Conservation (phyloP, 2,888 invertebrate genomes). For the Villa cingulata region DNA sequence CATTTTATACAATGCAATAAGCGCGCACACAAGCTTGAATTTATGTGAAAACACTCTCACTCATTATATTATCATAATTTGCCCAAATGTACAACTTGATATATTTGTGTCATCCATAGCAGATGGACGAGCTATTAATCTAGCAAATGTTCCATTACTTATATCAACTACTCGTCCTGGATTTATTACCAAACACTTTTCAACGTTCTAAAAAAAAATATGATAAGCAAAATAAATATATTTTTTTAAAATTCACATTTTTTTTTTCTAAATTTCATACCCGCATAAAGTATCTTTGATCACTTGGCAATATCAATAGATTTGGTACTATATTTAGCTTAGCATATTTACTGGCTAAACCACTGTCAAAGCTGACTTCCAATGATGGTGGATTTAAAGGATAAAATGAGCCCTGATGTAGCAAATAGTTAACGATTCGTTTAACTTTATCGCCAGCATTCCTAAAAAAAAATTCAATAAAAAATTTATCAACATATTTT, state of each 20-base stretch:
- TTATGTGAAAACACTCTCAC: too few relatives aligned
- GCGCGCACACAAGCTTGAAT: too few relatives aligned
- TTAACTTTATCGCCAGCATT: slow-evolving; percentile 54
- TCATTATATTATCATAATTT: slow-evolving; percentile 38
- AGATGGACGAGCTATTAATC: slow-evolving; percentile 43
- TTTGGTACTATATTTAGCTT: slow-evolving; percentile 63
- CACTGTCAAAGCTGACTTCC: slow-evolving; percentile 54
- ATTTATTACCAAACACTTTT: slow-evolving; percentile 69
- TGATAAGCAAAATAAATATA: background rate
- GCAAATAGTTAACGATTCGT: slow-evolving; percentile 57
- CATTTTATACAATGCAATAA: too few relatives aligned
- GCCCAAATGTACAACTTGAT: slow-evolving; percentile 36
- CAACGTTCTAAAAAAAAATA: slow-evolving; percentile 48
- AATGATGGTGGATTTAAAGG: slow-evolving; percentile 63
- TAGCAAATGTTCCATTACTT: slow-evolving; percentile 63
- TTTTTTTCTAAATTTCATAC: slow-evolving; percentile 35
- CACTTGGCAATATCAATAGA: slow-evolving; percentile 70
- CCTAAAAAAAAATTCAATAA: slow-evolving; percentile 19
- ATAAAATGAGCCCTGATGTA: slow-evolving; percentile 67
- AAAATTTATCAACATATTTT: too few relatives aligned
- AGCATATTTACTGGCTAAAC: slow-evolving; percentile 57
- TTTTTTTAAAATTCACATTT: background rate
- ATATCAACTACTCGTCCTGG: slow-evolving; percentile 67
- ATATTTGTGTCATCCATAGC: slow-evolving; percentile 27
- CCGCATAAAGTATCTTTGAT: slow-evolving; percentile 69